phyloP scores from a whole-genome alignment of 1,140 invertebrate genomes.

The Drosophila miranda region DNA sequence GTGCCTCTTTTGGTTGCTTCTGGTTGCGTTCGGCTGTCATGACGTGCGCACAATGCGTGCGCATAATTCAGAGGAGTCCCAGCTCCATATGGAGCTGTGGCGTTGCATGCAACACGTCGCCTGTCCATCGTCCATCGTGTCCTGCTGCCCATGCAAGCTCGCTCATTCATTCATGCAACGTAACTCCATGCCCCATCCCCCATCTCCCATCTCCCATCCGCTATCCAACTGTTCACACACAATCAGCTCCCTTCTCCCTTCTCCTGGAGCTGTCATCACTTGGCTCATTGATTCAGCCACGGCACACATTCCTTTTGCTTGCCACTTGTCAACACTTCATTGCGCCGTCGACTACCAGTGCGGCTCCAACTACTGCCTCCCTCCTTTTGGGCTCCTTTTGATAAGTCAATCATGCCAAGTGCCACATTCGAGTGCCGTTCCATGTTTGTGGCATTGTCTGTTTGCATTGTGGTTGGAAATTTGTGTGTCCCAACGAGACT shows the following conservation, averaged over 20 bases:
- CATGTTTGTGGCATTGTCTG: constrained; percentile 56
- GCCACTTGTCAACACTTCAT: constrained; percentile 79
- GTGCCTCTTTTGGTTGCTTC: constrained; percentile 18
- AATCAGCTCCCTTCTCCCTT: constrained; percentile 3
- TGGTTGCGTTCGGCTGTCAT: constrained; percentile 48
- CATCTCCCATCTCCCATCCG: not conserved
- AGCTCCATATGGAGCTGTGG: constrained; percentile 35
- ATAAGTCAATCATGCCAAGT: constrained; percentile 80
- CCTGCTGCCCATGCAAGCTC: constrained; percentile 35
- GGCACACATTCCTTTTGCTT: constrained; percentile 75
- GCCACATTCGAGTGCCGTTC: constrained; percentile 72
- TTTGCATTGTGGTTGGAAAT: constrained; percentile 16
- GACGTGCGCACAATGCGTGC: constrained; percentile 80
- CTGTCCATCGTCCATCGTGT: too few relatives aligned
- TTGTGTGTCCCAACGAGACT: constrained; percentile 26
- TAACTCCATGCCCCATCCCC: not conserved
- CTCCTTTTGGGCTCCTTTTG: constrained; percentile 63
- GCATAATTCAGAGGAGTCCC: constrained; percentile 69
- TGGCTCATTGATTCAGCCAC: constrained; percentile 72
- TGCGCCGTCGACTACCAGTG: constrained; percentile 42
- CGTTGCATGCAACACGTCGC: constrained; percentile 70
- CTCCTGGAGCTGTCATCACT: constrained; percentile 51
- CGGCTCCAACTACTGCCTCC: constrained; percentile 36
- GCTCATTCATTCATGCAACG: constrained; percentile 73
- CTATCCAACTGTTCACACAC: not conserved